These are phyloP conservation scores for Trichonephila clavipes DNA, from an alignment of 1,140 invertebrate genomes.

Conservation along the genomic window DNA sequence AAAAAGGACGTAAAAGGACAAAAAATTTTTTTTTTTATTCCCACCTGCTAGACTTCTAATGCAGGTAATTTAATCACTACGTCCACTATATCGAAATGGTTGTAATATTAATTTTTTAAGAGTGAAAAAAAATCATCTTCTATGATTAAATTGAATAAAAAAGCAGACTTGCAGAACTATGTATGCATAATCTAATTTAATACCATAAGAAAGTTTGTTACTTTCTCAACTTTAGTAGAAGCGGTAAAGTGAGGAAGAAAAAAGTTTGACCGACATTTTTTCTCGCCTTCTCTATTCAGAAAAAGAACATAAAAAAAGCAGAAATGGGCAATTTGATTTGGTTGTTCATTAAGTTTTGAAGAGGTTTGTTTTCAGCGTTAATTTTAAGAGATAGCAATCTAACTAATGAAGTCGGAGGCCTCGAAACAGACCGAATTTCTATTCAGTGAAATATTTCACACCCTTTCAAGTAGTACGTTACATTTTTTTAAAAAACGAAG, in stretches of 20 bases:
- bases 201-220: background rate
- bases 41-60: background rate
- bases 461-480: no score
- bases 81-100: background rate
- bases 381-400: background rate
- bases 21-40: background rate
- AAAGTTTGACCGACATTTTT: background rate
- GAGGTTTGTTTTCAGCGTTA: background rate
- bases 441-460: no score
- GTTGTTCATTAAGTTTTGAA: slow-evolving; percentile 13
- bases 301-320: background rate
- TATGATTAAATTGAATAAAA: slow-evolving; percentile 29
- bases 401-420: background rate
- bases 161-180: background rate
- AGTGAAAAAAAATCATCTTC: background rate
- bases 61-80: slow-evolving; percentile 32
- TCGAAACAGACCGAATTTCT: no score
- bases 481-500: no score
- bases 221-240: background rate
- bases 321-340: slow-evolving; percentile 28
- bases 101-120: slow-evolving; percentile 16
- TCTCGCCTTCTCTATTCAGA: background rate
- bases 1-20: background rate
- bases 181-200: slow-evolving; percentile 25
- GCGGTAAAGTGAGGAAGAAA: background rate